phyloP scores from a whole-genome alignment of 1,140 invertebrate species.

The Trichonephila clavata region DNA sequence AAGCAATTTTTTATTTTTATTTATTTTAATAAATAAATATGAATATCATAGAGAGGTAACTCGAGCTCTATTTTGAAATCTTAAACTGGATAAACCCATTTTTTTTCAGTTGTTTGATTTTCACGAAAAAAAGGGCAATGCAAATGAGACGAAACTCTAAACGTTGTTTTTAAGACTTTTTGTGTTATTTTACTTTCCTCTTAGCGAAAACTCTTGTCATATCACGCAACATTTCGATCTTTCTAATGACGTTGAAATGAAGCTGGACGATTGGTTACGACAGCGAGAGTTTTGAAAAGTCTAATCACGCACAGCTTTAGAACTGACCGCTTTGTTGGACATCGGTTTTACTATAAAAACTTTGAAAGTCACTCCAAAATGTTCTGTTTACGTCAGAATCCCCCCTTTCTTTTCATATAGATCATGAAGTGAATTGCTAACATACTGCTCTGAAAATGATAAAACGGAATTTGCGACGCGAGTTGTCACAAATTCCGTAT shows the following conservation, averaged over 20 bases:
- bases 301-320: background rate
- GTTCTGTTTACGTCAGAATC: background rate
- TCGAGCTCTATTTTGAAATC: too few species aligned
- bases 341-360: background rate
- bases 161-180: background rate
- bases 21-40: too few species aligned
- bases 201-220: background rate
- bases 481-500: background rate
- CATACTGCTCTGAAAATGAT: background rate
- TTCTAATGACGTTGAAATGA: background rate
- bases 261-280: background rate
- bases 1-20: too few species aligned
- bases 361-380: background rate
- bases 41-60: too few species aligned
- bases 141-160: background rate
- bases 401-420: background rate
- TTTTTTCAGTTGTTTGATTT: background rate
- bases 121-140: background rate
- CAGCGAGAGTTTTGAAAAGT: background rate
- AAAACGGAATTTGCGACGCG: background rate
- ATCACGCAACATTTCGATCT: constrained; percentile 18
- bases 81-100: too few species aligned
- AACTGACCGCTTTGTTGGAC: background rate
- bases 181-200: background rate
- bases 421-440: background rate